Conservation (phyloP, 2,888 invertebrate species). For the Eilema sororculum region DNA sequence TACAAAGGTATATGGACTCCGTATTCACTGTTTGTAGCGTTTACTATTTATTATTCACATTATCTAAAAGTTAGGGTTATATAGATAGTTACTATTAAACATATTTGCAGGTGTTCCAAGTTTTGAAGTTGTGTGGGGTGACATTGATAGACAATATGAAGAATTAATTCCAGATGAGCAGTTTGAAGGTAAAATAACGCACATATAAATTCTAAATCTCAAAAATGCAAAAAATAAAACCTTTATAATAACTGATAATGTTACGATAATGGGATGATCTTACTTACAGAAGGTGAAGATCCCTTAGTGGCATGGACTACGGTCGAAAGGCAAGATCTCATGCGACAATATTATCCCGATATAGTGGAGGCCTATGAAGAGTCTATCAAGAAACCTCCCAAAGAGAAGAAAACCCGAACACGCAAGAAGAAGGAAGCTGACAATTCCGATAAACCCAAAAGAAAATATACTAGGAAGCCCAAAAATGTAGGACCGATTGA, state of each 20-base stretch:
- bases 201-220: background rate
- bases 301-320: conserved; percentile 88
- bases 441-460: conserved; percentile 69
- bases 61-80: no score
- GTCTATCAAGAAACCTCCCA: conserved; percentile 84
- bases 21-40: background rate
- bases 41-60: no score
- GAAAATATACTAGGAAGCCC: conserved; percentile 74
- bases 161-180: conserved; percentile 88
- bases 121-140: conserved; percentile 91
- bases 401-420: conserved; percentile 71
- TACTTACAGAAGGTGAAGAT: conserved; percentile 75
- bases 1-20: no score
- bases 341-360: conserved; percentile 88
- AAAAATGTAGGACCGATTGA: conserved; percentile 55
- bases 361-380: conserved; percentile 88
- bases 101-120: conserved; percentile 87
- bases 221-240: background rate
- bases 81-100: no score
- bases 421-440: conserved; percentile 65
- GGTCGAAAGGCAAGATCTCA: conserved; percentile 89
- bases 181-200: conserved; percentile 70
- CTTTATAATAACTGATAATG: no score
- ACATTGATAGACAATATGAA: conserved; percentile 85
- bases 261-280: background rate